These are phyloP conservation scores for Sorex araneus DNA, from an alignment of 2,113 vertebrate species.

Conservation along the genomic window DNA sequence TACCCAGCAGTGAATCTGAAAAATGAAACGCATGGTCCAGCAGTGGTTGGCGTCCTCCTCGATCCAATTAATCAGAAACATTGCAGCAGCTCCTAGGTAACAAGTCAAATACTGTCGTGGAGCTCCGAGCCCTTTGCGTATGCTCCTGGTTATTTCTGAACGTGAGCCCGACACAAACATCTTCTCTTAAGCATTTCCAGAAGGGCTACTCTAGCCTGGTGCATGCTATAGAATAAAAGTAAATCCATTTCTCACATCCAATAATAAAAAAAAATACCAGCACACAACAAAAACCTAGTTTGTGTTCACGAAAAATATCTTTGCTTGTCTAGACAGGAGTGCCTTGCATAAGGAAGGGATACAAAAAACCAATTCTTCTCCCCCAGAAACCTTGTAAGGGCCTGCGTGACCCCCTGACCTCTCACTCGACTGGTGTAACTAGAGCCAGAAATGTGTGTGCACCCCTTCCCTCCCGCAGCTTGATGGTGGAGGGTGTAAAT, in stretches of 20 bases:
- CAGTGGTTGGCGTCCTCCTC: not conserved
- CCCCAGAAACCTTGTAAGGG: conserved; percentile 18
- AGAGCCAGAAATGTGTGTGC: conserved; percentile 64
- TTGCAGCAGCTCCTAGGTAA: conserved; percentile 18
- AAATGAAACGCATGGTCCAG: not conserved
- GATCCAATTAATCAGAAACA: not conserved
- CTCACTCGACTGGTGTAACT: conserved; percentile 18
- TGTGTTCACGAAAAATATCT: conserved; percentile 73
- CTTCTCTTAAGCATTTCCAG: conserved; percentile 59
- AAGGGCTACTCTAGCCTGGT: conserved; percentile 13
- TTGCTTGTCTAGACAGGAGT: conserved; percentile 70
- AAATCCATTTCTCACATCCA: conserved; percentile 58
- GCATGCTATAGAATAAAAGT: conserved; percentile 63
- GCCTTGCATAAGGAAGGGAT: conserved; percentile 39
- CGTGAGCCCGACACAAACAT: conserved; percentile 19
- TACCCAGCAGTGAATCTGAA: not conserved
- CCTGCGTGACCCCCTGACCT: conserved; percentile 63
- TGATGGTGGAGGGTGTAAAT: conserved; percentile 49
- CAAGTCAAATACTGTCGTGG: conserved; percentile 21
- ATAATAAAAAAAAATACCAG: not conserved
- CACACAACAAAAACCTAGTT: conserved; percentile 2
- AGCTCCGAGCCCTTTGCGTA: conserved; percentile 61
- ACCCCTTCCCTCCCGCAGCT: not conserved
- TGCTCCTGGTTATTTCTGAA: conserved; percentile 55
- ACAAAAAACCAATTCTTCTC: conserved; percentile 77